phyloP scores from a whole-genome alignment of 2,113 vertebrate genomes.

The Myanophis thanlyinensis region DNA sequence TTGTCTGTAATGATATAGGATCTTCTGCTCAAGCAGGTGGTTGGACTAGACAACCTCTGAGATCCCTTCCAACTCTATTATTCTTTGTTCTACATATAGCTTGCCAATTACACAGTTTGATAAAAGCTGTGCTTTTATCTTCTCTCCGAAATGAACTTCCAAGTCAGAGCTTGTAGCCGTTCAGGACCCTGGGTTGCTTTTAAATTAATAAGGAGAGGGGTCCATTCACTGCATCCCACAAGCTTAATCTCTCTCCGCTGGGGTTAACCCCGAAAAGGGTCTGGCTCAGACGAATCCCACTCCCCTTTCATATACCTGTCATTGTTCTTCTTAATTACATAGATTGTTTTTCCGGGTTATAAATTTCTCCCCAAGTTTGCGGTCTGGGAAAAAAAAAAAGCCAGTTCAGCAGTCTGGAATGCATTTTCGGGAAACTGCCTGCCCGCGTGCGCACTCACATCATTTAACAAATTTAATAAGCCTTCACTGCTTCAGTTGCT shows the following conservation, averaged over 20 bases:
- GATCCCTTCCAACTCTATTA: no score
- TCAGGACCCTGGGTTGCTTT: background rate
- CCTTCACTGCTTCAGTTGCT: slow-evolving; percentile 30
- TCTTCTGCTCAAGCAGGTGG: no score
- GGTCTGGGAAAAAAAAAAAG: slow-evolving; percentile 15
- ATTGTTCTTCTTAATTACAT: background rate
- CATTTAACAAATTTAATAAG: slow-evolving; percentile 56
- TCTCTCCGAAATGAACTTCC: background rate
- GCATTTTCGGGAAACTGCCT: background rate
- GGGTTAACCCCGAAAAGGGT: background rate
- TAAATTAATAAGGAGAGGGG: background rate
- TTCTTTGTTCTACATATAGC: background rate
- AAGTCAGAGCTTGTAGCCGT: background rate
- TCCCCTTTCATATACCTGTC: slow-evolving; percentile 11
- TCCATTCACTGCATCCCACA: background rate
- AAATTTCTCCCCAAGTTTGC: background rate
- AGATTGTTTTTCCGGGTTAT: background rate
- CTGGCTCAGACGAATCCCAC: background rate
- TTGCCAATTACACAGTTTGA: background rate
- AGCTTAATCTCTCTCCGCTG: background rate
- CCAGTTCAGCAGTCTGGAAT: slow-evolving; percentile 26
- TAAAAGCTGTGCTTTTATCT: background rate
- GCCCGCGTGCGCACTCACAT: slow-evolving; percentile 22
- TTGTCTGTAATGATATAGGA: no score
- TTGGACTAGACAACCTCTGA: no score